Conservation (phyloP, 2,113 vertebrate genomes). For the Dromiciops gliroides region DNA sequence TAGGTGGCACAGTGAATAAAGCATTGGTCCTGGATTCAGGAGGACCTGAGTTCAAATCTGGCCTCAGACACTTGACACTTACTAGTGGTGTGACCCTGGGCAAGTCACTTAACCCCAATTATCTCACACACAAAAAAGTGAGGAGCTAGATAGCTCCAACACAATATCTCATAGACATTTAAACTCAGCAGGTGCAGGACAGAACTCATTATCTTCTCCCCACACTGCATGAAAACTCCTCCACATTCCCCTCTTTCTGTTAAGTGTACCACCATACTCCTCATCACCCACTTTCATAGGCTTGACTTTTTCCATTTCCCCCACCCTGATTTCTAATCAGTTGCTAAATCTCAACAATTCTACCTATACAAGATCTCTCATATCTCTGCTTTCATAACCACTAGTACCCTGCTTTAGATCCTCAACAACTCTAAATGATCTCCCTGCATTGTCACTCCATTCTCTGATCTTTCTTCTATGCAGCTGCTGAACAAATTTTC, state of each 20-base stretch:
- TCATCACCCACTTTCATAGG: not conserved
- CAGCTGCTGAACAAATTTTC: not conserved
- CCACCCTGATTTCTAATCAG: not conserved
- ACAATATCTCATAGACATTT: not conserved
- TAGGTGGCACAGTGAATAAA: too few relatives aligned
- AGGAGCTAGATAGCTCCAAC: not conserved
- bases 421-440: not conserved
- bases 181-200: not conserved
- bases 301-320: not conserved
- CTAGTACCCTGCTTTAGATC: not conserved
- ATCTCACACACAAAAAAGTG: too few relatives aligned
- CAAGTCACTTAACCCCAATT: too few relatives aligned
- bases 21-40: too few relatives aligned
- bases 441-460: not conserved
- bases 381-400: not conserved
- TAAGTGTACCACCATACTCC: not conserved
- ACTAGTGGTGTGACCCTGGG: too few relatives aligned
- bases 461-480: not conserved
- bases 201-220: not conserved
- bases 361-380: not conserved
- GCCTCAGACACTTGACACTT: too few relatives aligned
- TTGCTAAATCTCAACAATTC: not conserved
- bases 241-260: not conserved
- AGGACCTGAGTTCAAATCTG: too few relatives aligned
- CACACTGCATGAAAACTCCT: not conserved